Evolutionary conservation across 53 echinoderm and acorn worm species (phyloP).

Genomic region (Pentamera pediparva): DNA sequence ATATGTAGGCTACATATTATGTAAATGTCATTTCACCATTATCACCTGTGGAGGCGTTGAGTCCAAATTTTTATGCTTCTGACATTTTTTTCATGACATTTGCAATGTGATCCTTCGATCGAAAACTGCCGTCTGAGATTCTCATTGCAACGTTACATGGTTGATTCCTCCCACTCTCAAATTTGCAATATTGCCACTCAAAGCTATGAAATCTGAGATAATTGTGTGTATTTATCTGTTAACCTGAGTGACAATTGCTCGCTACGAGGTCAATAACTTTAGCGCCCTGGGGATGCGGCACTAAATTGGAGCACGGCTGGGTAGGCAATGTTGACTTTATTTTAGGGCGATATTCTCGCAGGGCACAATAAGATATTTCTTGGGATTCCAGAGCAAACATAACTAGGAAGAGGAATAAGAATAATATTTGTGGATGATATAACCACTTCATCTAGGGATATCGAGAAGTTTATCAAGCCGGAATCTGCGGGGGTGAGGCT

Average conservation of each 20-base stretch:
- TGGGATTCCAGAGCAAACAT: constrained; percentile 17
- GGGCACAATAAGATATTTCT: constrained; percentile 22
- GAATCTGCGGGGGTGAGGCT: too few relatives aligned
- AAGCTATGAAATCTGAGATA: constrained; percentile 32
- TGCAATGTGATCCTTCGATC: too few relatives aligned
- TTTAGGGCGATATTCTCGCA: constrained; percentile 29
- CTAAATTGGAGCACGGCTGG: constrained; percentile 33
- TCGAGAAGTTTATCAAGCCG: too few relatives aligned
- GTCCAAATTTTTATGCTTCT: too few relatives aligned
- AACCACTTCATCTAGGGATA: too few relatives aligned
- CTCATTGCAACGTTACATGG: too few relatives aligned
- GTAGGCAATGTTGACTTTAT: constrained; percentile 33
- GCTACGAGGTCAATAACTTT: constrained; percentile 18
- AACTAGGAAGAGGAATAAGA: constrained; percentile 23
- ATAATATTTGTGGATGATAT: constrained; percentile 30
- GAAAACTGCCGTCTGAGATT: too few relatives aligned
- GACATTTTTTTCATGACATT: too few relatives aligned
- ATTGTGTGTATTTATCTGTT: constrained; percentile 34
- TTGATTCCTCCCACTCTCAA: constrained; percentile 29
- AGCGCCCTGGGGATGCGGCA: constrained; percentile 7
- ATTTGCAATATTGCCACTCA: constrained; percentile 30
- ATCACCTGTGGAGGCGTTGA: too few relatives aligned
- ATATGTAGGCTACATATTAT: too few relatives aligned
- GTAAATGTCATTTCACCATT: too few relatives aligned
- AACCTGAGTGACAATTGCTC: constrained; percentile 29